Base-by-base conservation (phyloP, 2,888 invertebrate species). In the Tridacna gigas region DNA sequence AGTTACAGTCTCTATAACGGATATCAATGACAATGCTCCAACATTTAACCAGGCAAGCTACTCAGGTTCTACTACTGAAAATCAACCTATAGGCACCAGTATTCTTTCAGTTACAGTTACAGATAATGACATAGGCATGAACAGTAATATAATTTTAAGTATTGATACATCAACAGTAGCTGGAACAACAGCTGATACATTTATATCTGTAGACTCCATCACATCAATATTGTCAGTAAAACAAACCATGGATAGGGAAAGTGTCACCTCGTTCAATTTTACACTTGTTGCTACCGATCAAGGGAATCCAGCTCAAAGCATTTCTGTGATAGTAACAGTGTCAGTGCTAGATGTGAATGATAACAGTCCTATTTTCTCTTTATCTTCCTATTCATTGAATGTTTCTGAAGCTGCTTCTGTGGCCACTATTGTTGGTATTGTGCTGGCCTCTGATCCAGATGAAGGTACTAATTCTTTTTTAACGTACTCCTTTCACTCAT, bases 321-420 rank as follows among this genome's bases (percentile, higher is more conserved):
- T 82, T n/a, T 86, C 85, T 22, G 82, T 86, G 18, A 88, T 86
- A 18, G 88, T 89, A 5, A 86, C 89, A 0, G 82, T 93, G 1
- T 89, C 90, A 11, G 84, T 93, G 18, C 79, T 80, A 18, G 93
- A 93, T 80, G 74, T 89, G 12, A 93, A 93, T 80, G 92, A 93
- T 83, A 92, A 92, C 78, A 77, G 66, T n/a, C 92, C 93, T 11
- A 76, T 85, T 13, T 92, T 92, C 75, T 77, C 81, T 11, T 60
- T 18, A 25, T 78, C 86, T 4, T 77, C 89, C 0, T 92, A 91
- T 79, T 76, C 83, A 0, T 90, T 91, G 56, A 86, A 67, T 48
- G 87, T 93, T 7, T 74, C 86, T 7, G 93, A 94, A 78, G 89
- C 91, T 78, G 90, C 89, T 0, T 77, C 89, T 0, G 48, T 79